A percentile compares a stretch with the other conserved stretches of the same genome.
phyloP scores from a whole-genome alignment of 2,888 invertebrate species.

The Ophraella communa region DNA sequence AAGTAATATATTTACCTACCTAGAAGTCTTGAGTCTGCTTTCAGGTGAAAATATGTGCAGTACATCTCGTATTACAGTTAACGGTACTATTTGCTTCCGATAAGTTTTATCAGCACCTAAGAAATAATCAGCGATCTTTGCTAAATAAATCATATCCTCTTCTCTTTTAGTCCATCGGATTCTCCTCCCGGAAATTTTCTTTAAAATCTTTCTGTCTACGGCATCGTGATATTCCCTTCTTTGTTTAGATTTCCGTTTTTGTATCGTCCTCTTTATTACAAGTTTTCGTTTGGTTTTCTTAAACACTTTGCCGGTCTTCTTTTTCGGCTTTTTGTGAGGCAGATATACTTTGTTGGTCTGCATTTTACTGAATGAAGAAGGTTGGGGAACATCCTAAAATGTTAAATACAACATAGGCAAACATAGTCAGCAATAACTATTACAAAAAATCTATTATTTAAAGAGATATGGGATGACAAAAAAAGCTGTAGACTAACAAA shows the following conservation, averaged over 20 bases:
- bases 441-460: too few species aligned
- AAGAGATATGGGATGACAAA: too few species aligned
- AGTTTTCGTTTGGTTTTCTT: background rate
- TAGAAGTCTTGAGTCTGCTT: conserved; percentile 46
- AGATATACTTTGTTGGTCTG: background rate
- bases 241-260: conserved; percentile 10
- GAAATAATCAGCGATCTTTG: conserved; percentile 69
- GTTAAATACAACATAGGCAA: background rate
- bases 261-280: conserved; percentile 28
- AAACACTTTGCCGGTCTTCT: background rate
- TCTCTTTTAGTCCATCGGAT: conserved; percentile 73
- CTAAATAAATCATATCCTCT: conserved; percentile 72
- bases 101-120: conserved; percentile 58
- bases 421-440: too few species aligned
- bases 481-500: too few species aligned
- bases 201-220: conserved; percentile 67
- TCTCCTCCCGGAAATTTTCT: conserved; percentile 66
- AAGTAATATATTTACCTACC: conserved; percentile 28
- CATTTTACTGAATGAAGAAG: background rate
- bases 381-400: background rate
- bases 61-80: conserved; percentile 64
- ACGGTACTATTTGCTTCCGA: conserved; percentile 58
- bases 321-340: background rate
- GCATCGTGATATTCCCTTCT: conserved; percentile 63
- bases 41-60: conserved; percentile 58